Conservation (phyloP, 2,113 vertebrate species). For the Ciconia stormi region DNA sequence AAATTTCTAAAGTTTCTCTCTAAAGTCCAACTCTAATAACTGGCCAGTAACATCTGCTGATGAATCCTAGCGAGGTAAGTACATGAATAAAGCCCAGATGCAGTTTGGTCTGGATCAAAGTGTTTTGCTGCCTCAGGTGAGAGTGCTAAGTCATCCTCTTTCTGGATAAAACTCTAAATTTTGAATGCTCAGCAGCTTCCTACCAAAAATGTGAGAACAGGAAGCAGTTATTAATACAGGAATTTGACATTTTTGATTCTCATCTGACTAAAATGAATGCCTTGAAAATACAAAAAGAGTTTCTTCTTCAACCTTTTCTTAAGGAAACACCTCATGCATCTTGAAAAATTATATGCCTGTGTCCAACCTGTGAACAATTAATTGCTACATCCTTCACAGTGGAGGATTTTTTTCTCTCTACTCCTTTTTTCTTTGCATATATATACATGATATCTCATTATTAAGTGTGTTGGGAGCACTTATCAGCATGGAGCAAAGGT, state of each 20-base stretch:
- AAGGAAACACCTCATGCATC: not conserved
- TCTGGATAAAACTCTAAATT: not conserved
- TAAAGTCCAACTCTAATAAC: not conserved
- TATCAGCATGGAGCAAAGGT: conserved; percentile 12
- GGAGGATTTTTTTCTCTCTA: not conserved
- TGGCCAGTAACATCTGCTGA: not conserved
- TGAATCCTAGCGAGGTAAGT: not conserved
- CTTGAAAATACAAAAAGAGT: not conserved
- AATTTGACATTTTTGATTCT: not conserved
- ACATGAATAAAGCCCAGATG: not conserved
- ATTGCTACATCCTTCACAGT: conserved; percentile 4
- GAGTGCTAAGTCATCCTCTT: not conserved
- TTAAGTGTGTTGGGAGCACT: conserved; percentile 42
- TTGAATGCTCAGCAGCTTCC: not conserved
- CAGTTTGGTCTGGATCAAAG: not conserved
- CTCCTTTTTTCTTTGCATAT: conserved; percentile 1
- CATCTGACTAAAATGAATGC: not conserved
- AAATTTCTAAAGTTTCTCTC: not conserved
- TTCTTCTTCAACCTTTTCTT: not conserved
- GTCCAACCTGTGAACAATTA: conserved; percentile 50
- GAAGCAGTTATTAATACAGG: not conserved
- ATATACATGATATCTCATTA: conserved; percentile 21
- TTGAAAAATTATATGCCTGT: conserved; percentile 40
- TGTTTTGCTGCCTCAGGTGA: not conserved
- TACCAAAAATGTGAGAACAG: not conserved